Evolutionary conservation across 2,797 vertebrate genomes (phyloP), one percentile per base, ranked within the genome.

Genomic region (Pitangus sulphuratus): DNA sequence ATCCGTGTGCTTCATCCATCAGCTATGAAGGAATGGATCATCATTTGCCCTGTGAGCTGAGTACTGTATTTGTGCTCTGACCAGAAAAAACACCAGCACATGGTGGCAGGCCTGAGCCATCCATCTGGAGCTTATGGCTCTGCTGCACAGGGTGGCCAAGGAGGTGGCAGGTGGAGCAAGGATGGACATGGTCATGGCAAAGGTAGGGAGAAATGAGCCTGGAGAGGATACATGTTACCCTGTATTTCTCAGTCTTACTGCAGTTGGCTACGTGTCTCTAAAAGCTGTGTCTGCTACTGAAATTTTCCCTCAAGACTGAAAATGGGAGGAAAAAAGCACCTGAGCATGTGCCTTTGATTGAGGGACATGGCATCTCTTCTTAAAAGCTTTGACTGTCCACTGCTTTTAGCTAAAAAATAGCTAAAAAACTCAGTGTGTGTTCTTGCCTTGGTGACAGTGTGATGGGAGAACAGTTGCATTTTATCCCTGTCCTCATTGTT

Each of bases 151-250:
- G 4, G 8, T 4, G 3, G 69, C 57, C 4, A 7, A 48, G 28
- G 19, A 77, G 25, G 33, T 11, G 16, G 39, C 44, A 15, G 28
- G 13, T 82, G 33, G 15, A 79, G n/a, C 2, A 8, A 64, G 31
- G n/a, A 48, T 22, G 33, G 33, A 44, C 30, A 28, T 1, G 3
- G 47, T 13, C 6, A 1, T 20, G 25, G 47, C 35, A 89, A 72
- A 91, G 28, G 14, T 5, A 3, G 18, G 35, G 24, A 78, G 18
- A 81, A 88, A 87, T 58, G 25, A 77, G 25, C 15, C 22, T 77
- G 37, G 62, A 70, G 84, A 92, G n/a, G 31, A 48, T 51, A n/a
- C 0, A 0, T 0, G 2, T 2, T 1, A 26, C 9, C 22, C 20
- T 1, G 0, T 45, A 18, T 40, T 74, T 84, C 68, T 77, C 84